Conservation (phyloP, 2,113 vertebrate species). For the Apodemus sylvaticus region DNA sequence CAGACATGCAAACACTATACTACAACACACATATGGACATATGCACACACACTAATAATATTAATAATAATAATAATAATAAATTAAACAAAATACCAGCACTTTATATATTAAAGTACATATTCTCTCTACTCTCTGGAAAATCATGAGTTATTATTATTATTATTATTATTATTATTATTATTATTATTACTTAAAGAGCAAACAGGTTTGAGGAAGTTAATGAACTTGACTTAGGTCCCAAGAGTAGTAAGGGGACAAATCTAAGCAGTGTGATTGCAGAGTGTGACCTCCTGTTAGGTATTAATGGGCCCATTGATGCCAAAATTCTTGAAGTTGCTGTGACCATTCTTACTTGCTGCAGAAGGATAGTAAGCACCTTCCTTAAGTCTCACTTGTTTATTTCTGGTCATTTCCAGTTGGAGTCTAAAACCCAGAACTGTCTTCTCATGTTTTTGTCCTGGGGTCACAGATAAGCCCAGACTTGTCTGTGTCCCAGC, state of each 20-base stretch:
- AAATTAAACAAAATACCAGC: not conserved
- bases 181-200: not conserved
- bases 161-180: not conserved
- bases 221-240: not conserved
- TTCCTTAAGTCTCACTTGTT: not conserved
- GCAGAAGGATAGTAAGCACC: not conserved
- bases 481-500: not conserved
- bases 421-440: not conserved
- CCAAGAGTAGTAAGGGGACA: not conserved
- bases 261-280: too few relatives aligned
- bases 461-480: not conserved
- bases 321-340: not conserved
- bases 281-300: not conserved
- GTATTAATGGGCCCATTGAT: not conserved
- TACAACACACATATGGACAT: not conserved
- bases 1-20: not conserved
- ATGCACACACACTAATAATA: not conserved
- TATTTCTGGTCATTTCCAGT: conserved; percentile 21
- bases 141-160: not conserved
- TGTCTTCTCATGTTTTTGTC: not conserved
- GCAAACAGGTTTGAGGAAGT: not conserved
- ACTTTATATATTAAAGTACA: not conserved
- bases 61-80: not conserved
- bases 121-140: not conserved
- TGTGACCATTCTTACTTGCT: not conserved